Conservation (phyloP, 2,113 vertebrate species). For the Desmodus rotundus region DNA sequence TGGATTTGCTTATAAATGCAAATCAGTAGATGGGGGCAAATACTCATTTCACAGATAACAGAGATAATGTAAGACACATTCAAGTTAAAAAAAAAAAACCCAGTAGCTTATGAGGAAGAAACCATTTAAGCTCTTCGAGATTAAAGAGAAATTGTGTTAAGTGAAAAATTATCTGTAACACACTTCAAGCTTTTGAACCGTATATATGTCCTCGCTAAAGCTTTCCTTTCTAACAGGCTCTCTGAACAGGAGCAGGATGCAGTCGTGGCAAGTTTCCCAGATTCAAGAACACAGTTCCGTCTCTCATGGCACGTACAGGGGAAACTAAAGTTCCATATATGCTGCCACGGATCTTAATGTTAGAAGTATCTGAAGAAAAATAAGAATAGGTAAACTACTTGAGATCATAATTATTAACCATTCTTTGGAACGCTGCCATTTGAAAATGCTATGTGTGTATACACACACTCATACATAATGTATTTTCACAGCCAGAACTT, state of each 20-base stretch:
- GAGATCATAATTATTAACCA: not conserved
- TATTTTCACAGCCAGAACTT: not conserved
- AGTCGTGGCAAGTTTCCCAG: not conserved
- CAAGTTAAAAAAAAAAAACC: not conserved
- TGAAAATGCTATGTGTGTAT: not conserved
- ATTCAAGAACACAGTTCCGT: not conserved
- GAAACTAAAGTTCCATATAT: not conserved
- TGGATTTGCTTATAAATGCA: not conserved
- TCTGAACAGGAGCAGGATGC: not conserved
- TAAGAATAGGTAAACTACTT: not conserved
- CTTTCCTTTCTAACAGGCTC: constrained; percentile 3
- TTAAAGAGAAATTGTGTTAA: constrained; percentile 19
- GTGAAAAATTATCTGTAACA: constrained; percentile 7
- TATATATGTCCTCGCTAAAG: not conserved
- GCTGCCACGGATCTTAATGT: not conserved
- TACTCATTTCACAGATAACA: not conserved
- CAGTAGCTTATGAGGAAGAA: not conserved
- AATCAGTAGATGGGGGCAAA: not conserved
- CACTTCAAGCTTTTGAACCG: constrained; percentile 4
- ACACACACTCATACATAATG: not conserved
- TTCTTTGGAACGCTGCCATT: not conserved
- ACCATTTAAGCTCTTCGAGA: not conserved
- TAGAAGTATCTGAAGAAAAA: not conserved
- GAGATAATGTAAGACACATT: constrained; percentile 1
- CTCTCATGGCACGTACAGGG: not conserved